Evolutionary conservation across 1,140 invertebrate species (phyloP).

Genomic region (Monochamus saltuarius): DNA sequence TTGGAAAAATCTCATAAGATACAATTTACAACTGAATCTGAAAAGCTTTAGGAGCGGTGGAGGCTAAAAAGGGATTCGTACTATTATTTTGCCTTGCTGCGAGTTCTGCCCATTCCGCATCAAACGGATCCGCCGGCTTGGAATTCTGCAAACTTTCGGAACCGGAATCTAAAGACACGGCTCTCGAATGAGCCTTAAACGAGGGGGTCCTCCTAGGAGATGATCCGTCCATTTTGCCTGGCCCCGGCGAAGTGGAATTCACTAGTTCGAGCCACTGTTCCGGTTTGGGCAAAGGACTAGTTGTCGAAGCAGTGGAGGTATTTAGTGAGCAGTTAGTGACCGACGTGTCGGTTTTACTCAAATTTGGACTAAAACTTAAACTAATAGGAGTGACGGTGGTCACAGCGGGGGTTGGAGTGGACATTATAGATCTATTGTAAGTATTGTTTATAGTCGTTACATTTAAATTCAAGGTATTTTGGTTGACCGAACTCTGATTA

Average conservation of each 20-base stretch:
- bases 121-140: slow-evolving; percentile 71
- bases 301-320: slow-evolving; percentile 38
- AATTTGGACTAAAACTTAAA: slow-evolving; percentile 51
- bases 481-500: slow-evolving; percentile 58
- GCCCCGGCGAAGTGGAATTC: slow-evolving; percentile 54
- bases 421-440: slow-evolving; percentile 38
- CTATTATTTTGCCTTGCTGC: slow-evolving; percentile 46
- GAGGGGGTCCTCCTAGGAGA: slow-evolving; percentile 55
- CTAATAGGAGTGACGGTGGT: slow-evolving; percentile 48
- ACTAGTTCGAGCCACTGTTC: slow-evolving; percentile 77
- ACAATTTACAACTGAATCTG: slow-evolving; percentile 68
- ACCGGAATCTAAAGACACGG: slow-evolving; percentile 60
- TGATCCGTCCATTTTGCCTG: slow-evolving; percentile 48
- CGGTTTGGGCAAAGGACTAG: slow-evolving; percentile 63
- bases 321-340: slow-evolving; percentile 16
- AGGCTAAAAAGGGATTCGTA: slow-evolving; percentile 59
- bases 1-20: not conserved
- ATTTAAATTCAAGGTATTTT: slow-evolving; percentile 53
- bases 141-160: slow-evolving; percentile 45
- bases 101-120: slow-evolving; percentile 79
- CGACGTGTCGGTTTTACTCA: slow-evolving; percentile 35
- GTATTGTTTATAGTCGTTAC: slow-evolving; percentile 46
- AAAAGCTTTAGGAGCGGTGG: slow-evolving; percentile 60
- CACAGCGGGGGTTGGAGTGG: slow-evolving; percentile 31
- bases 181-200: slow-evolving; percentile 61